Evolutionary conservation across 1,140 invertebrate genomes (phyloP), one percentile per base, ranked within the genome.

Genomic region (Lordiphosa clarofinis): DNA sequence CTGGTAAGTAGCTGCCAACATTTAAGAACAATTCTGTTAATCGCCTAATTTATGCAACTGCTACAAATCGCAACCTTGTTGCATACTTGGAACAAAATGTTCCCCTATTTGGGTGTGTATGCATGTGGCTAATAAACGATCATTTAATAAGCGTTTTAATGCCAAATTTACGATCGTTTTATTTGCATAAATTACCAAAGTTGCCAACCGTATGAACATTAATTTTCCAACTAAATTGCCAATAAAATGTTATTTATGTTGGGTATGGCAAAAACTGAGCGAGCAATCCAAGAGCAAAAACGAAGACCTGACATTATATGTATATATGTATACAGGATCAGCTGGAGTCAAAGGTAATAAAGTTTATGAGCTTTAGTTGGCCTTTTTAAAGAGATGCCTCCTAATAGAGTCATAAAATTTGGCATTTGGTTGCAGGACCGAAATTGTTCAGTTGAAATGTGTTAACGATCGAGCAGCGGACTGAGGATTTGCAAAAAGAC

Each of bases 141-240:
- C 73, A 73, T 84, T 84, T 87, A 87, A 87, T 87, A 87, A 87
- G 70, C 78, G 84, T 69, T 87, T 87, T 87, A 87, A 87, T 87
- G 84, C 86, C 84, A 84, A 87, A 87, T 87, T 87, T 87, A 87
- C 73, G 84, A 87, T 79, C 84, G 76, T 79, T 87, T 87, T 87
- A 87, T 87, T 87, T 87, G 84, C 84, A 87, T 87, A 87, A 87
- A 87, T 87, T 87, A 87, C 82, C 84, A 73, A 74, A 75, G 70
- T 87, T 79, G 76, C 76, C 73, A 87, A 87, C 69, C 67, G 73
- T 56, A 73, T 56, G 62, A 70, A 78, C 82, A 87, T 87, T 87
- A 87, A 87, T 87, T 82, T 82, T 37, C 39, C 70, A 62, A 67
- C 73, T 44, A 75, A 87, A 87, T 87, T 87, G 84, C 73, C 84